Percentiles rank a stretch among this genome's conserved stretches.
phyloP scores from a whole-genome alignment of 2,888 invertebrate genomes.

The Deilephila elpenor region DNA sequence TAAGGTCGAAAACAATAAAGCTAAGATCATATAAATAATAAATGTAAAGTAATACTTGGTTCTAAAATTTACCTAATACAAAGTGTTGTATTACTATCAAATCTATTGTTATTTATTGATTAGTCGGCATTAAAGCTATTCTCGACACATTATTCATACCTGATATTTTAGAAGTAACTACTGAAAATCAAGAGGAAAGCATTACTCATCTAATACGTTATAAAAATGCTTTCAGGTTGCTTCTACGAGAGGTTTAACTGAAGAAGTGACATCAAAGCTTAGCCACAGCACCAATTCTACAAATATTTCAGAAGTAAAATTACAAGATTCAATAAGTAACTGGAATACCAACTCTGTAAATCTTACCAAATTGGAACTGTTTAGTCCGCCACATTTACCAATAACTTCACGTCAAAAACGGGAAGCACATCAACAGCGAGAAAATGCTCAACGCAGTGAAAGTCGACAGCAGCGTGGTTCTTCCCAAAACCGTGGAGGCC shows the following conservation, averaged over 20 bases:
- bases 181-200: too few species aligned
- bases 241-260: not conserved
- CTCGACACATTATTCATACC: too few species aligned
- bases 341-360: not conserved
- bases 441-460: not conserved
- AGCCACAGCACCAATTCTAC: not conserved
- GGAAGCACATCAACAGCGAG: not conserved
- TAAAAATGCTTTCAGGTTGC: not conserved
- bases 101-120: not conserved
- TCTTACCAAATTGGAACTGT: not conserved
- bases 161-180: too few species aligned
- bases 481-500: not conserved
- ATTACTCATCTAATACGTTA: too few species aligned
- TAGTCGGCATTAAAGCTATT: too few species aligned
- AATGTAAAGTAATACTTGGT: too few species aligned
- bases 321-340: not conserved
- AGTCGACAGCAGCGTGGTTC: not conserved
- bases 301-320: not conserved
- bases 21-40: too few species aligned
- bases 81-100: not conserved
- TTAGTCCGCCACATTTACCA: not conserved
- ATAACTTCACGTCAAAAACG: not conserved
- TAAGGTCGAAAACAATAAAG: not conserved
- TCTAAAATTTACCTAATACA: too few species aligned
- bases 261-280: not conserved